phyloP scores from a whole-genome alignment of 2,113 vertebrate species.

The Suricata suricatta region DNA sequence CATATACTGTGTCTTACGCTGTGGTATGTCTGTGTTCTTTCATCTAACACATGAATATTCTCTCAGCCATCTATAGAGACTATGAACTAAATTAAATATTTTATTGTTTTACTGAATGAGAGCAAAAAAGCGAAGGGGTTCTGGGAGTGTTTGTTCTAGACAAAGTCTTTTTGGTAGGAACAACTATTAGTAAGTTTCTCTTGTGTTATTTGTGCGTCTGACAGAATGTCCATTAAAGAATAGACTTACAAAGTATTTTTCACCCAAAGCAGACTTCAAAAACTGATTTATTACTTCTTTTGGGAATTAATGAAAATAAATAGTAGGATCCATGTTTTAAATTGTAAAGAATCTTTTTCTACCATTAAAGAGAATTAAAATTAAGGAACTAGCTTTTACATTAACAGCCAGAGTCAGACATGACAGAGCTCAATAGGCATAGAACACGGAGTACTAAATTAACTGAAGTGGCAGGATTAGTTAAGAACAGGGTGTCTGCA shows the following conservation, averaged over 20 bases:
- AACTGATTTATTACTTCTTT: background rate
- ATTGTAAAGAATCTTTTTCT: background rate
- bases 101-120: conserved; percentile 41
- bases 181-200: background rate
- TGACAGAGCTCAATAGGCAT: background rate
- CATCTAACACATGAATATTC: background rate
- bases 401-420: background rate
- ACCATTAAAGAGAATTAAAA: too few relatives aligned
- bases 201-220: background rate
- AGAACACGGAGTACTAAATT: background rate
- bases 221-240: background rate
- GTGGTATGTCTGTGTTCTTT: background rate
- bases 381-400: background rate
- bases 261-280: background rate
- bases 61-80: background rate
- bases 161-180: conserved; percentile 10
- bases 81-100: conserved; percentile 5
- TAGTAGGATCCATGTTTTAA: background rate
- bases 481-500: background rate
- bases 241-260: conserved; percentile 43
- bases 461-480: background rate
- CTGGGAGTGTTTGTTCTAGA: background rate
- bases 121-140: background rate
- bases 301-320: conserved; percentile 34
- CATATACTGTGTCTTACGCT: background rate